Evolutionary conservation across 2,797 vertebrate genomes (phyloP).

Genomic region (Gymnoscopelus braueri): DNA sequence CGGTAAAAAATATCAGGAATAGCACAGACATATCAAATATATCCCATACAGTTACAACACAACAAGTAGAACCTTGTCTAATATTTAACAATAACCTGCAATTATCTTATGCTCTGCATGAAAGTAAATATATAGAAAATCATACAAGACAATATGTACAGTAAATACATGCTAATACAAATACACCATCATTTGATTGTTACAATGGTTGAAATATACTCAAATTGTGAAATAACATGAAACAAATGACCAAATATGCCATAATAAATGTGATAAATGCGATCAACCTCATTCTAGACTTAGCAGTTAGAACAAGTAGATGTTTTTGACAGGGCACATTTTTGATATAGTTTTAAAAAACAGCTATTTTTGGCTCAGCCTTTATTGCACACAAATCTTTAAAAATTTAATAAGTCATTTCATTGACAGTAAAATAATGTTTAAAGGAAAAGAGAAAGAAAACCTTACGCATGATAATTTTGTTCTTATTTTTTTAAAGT

Average conservation of each 20-base stretch:
- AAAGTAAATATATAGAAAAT: slow-evolving; percentile 63
- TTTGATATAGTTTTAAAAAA: slow-evolving; percentile 24
- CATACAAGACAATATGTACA: slow-evolving; percentile 71
- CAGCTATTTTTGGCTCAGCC: slow-evolving; percentile 74
- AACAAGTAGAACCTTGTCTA: slow-evolving; percentile 87
- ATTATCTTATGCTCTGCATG: slow-evolving; percentile 59
- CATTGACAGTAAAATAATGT: slow-evolving; percentile 28
- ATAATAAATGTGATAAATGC: slow-evolving; percentile 54
- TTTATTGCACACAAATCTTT: slow-evolving; percentile 59
- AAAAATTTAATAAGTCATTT: slow-evolving; percentile 15
- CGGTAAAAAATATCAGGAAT: slow-evolving; percentile 67
- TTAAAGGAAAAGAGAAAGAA: slow-evolving; percentile 19
- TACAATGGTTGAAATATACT: slow-evolving; percentile 30
- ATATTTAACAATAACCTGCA: slow-evolving; percentile 66
- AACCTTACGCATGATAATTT: slow-evolving; percentile 25
- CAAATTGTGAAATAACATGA: slow-evolving; percentile 43
- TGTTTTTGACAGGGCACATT: slow-evolving; percentile 23
- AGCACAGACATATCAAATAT: slow-evolving; percentile 69
- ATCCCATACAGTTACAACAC: slow-evolving; percentile 66
- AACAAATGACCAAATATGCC: slow-evolving; percentile 50
- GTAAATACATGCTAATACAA: slow-evolving; percentile 62
- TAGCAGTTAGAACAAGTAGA: slow-evolving; percentile 44
- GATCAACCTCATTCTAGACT: slow-evolving; percentile 49
- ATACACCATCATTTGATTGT: slow-evolving; percentile 44
- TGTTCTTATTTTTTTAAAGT: slow-evolving; percentile 20